Base-by-base conservation (phyloP, 2,888 invertebrate species). In the Xanthostigma xanthostigma region DNA sequence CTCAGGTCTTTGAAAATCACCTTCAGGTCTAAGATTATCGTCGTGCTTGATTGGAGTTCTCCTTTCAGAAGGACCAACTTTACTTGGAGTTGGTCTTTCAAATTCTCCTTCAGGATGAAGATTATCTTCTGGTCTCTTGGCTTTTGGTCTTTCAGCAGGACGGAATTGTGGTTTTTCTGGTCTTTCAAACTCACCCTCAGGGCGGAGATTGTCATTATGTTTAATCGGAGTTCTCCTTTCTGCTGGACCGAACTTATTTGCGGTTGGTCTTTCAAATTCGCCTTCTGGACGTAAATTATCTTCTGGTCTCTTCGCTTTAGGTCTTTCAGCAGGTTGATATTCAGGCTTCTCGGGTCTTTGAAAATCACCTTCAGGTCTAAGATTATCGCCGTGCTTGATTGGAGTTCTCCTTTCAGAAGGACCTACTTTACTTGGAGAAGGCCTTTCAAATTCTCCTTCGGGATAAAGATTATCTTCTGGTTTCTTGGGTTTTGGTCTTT, bases 401-500 rank as follows among this genome's bases (percentile, higher is more conserved):
- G 64, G 61, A 1, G 57, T 59, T 11, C 65, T 58, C 49, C 67
- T 55, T 50, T 68, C 67, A 1, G 58, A 63, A 2, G 67, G 65
- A 35, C 54, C 50, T 45, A 54, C 55, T 41, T 53, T 51, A 3
- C 54, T 48, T 46, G 48, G 54, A 56, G 48, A 58, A 41, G 61
- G 56, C 49, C 55, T 48, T 56, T 65, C 56, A 49, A 53, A 56
- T 13, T 53, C 53, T n/a, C 64, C 63, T 53, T 64, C 67, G 4
- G 66, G 66, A 27, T 55, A 60, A 3, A 82, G 63, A 62, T 82
- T 82, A 57, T 84, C 82, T 54, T 73, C 71, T 36, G 79, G 81
- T 58, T 67, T 71, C 0, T 72, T 72, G 43, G 52, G 60, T 45
- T 49, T 44, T 3, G 54, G 69, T 36, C 64, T 53, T 54, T 75